Base-by-base conservation (phyloP, 2,888 invertebrate species). In the Ametastegia equiseti region DNA sequence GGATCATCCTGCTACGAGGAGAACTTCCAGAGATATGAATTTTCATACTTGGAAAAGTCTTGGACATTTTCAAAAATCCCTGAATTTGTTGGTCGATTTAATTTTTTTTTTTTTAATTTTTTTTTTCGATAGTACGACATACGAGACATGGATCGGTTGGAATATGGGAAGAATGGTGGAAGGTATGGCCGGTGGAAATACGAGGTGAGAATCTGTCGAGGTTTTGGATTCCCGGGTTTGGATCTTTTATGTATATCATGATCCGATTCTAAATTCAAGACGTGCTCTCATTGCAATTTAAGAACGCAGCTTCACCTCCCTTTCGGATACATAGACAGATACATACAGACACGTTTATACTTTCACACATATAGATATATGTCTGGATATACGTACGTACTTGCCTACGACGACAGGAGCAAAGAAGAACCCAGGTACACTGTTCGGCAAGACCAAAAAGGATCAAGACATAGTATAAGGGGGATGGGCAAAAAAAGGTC, bases 261-360 rank as follows among this genome's bases (percentile, higher is more conserved):
- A 15, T 75, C 75, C 75, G 54, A 75, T 75, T 75, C 54, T 54
- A 54, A 75, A 75, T 54, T 75, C 50, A 75, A 75, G 19, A 75
- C 75, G 75, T 75, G 75, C 54, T 75, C 75, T 75, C 75, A 54
- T 75, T 54, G 75, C 75, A 75, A 54, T 75, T 75, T 75, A 75
- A 36, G 50, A 75, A 75, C 75, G 75, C 75, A 67, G 39, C 7
- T n/a, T 67, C 36, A 13, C 54, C 15, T 6, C 54, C 13, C n/a
- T n/a, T 19, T 19, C 54, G 19, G n/a, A n/a, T n/a, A n/a, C n/a
- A n/a, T n/a, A n/a, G n/a, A n/a, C n/a, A n/a, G n/a, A n/a, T n/a
- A n/a, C n/a, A n/a, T n/a, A n/a, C n/a, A n/a, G n/a, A n/a, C 63
- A 6, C 36, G 9, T 36, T 30, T n/a, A n/a, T n/a, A 33, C 7